Evolutionary conservation across 2,888 invertebrate genomes (phyloP).

Genomic region (Andricus quercusramuli): DNA sequence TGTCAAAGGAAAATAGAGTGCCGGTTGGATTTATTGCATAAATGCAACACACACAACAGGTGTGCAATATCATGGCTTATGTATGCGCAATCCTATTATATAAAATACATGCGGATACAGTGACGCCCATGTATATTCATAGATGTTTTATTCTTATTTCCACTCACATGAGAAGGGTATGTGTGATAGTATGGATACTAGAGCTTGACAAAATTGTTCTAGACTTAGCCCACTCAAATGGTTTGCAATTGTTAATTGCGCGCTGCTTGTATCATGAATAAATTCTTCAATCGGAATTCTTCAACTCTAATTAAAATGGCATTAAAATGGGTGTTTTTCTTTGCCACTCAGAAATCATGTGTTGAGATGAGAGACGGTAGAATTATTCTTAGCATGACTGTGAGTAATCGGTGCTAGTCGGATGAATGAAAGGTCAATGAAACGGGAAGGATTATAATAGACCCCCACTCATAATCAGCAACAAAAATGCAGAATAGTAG

Average conservation of each 20-base stretch:
- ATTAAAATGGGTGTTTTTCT: constrained; percentile 13
- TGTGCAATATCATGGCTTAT: neutral
- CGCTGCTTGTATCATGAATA: neutral
- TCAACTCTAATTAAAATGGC: constrained; percentile 22
- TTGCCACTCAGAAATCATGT: neutral
- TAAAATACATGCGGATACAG: neutral
- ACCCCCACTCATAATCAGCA: neutral
- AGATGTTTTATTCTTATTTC: constrained; percentile 19
- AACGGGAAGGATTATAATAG: constrained; percentile 25
- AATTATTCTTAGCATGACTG: constrained; percentile 9
- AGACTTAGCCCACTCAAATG: neutral
- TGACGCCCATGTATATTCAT: constrained; percentile 25
- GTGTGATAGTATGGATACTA: neutral
- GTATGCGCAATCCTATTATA: neutral
- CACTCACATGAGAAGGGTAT: neutral
- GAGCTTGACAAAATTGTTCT: neutral
- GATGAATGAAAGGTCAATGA: constrained; percentile 37
- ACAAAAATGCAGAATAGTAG: neutral
- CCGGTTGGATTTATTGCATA: constrained; percentile 15
- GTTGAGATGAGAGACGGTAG: constrained; percentile 11
- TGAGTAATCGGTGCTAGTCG: constrained; percentile 21
- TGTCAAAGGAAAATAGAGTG: constrained; percentile 24
- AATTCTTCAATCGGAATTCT: neutral
- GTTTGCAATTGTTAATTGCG: constrained; percentile 4
- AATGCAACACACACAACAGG: constrained; percentile 14